Base-by-base conservation (phyloP, 2,797 vertebrate species). In the Anguilla marmorata region DNA sequence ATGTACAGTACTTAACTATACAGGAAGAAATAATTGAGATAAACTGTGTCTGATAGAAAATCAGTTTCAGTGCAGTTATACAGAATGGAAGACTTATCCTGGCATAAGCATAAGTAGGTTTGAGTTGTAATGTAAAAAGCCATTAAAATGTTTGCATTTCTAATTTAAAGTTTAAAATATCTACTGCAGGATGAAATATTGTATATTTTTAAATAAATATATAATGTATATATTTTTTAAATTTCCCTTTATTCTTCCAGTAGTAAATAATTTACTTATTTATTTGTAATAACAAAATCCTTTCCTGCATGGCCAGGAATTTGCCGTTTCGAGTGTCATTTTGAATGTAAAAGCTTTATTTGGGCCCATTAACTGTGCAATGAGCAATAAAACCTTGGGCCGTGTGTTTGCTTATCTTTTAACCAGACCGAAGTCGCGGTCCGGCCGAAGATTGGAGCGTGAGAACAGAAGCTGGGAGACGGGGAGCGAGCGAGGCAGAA, bases 381-480 rank as follows among this genome's bases (percentile, higher is more conserved):
- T 79, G 33, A 74, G 69, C 74, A 45, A 41, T 37, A 37, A 76
- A 76, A 76, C 30, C 30, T 19, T 19, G 74, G 33, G 41, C 33
- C 14, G 74, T 79, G 16, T 79, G 74, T 79, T 79, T 80, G 37
- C 14, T 82, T 50, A 6, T 48, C 21, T 19, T 82, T 50, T 82
- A 82, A 82, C 45, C 5, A 92, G 95, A 95, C 94, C 94, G 94
- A 94, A 94, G 94, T 89, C 94, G 94, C 95, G 92, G 89, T 92
- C 92, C 89, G 92, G 92, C 93, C 92, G 60, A 76, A 54, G 58
- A 89, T 76, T 50, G 69, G 86, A 86, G 54, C 52, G 58, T 24
- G 72, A 48, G 63, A 87, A 54, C 2, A n/a, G 45, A 12, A 33
- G 48, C 48, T 1, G 86, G 37, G 6, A 8, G 60, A 45, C 7